These are phyloP conservation scores for Formicarius rufipectus DNA, from an alignment of 2,113 vertebrate species.

Conservation along the genomic window DNA sequence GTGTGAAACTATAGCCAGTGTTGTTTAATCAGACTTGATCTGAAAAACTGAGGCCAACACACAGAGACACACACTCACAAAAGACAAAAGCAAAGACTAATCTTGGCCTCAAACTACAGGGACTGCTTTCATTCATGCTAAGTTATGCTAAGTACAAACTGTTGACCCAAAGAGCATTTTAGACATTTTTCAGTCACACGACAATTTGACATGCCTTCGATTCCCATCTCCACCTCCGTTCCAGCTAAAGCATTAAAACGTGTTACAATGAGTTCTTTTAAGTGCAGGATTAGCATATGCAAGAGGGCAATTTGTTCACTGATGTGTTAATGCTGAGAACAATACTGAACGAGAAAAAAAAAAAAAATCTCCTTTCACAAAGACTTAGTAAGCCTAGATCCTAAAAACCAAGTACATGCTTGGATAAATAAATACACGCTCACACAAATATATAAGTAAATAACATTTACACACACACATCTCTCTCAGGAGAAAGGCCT, in stretches of 20 bases:
- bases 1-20: slow-evolving; percentile 58
- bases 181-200: slow-evolving; percentile 77
- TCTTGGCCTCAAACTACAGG: slow-evolving; percentile 65
- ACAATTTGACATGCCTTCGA: slow-evolving; percentile 67
- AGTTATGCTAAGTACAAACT: slow-evolving; percentile 69
- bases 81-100: slow-evolving; percentile 59
- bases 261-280: slow-evolving; percentile 82
- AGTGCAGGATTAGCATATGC: slow-evolving; percentile 81
- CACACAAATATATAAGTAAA: background rate
- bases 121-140: slow-evolving; percentile 53
- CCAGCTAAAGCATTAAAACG: slow-evolving; percentile 72
- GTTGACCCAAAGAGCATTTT: slow-evolving; percentile 77
- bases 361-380: slow-evolving; percentile 64
- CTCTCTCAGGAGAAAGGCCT: background rate
- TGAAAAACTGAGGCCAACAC: slow-evolving; percentile 47
- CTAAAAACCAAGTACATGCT: slow-evolving; percentile 42
- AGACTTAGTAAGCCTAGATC: slow-evolving; percentile 50
- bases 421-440: slow-evolving; percentile 20
- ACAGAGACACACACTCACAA: no score
- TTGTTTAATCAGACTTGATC: slow-evolving; percentile 42
- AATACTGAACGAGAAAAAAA: slow-evolving; percentile 71
- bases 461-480: background rate
- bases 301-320: slow-evolving; percentile 83
- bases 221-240: slow-evolving; percentile 69
- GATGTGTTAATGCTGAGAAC: slow-evolving; percentile 79